phyloP scores from a whole-genome alignment of 2,113 vertebrate genomes.

The Corynorhinus townsendii region DNA sequence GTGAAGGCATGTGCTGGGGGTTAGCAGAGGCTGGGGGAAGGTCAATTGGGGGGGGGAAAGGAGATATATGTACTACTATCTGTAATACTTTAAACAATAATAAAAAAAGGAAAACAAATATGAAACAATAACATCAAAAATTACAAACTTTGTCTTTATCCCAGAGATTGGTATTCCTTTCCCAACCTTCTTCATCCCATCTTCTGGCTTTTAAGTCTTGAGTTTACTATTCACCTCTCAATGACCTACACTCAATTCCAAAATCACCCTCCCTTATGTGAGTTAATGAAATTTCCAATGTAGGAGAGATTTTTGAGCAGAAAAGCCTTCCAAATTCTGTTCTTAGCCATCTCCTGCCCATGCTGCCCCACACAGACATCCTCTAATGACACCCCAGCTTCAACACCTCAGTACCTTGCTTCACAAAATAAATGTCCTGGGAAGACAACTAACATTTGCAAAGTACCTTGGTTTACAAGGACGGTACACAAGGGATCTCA shows the following conservation, averaged over 20 bases:
- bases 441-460: not conserved
- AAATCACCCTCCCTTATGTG: not conserved
- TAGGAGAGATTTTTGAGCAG: not conserved
- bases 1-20: no score
- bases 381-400: not conserved
- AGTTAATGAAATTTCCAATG: not conserved
- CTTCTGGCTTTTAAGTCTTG: not conserved
- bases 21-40: no score
- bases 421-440: not conserved
- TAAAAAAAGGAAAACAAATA: not conserved
- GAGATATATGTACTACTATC: no score
- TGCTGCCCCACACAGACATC: not conserved
- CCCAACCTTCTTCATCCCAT: not conserved
- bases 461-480: not conserved
- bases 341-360: not conserved
- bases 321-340: not conserved
- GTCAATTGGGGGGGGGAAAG: no score
- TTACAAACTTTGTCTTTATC: not conserved
- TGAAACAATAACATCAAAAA: not conserved
- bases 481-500: not conserved
- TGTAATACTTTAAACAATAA: no score
- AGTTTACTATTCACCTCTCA: not conserved
- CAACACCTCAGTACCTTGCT: not conserved
- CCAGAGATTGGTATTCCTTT: not conserved
- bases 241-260: not conserved